Percentiles rank a stretch among this genome's conserved stretches.
Conservation (phyloP, 2,888 invertebrate species). For the Lithodes maja region DNA sequence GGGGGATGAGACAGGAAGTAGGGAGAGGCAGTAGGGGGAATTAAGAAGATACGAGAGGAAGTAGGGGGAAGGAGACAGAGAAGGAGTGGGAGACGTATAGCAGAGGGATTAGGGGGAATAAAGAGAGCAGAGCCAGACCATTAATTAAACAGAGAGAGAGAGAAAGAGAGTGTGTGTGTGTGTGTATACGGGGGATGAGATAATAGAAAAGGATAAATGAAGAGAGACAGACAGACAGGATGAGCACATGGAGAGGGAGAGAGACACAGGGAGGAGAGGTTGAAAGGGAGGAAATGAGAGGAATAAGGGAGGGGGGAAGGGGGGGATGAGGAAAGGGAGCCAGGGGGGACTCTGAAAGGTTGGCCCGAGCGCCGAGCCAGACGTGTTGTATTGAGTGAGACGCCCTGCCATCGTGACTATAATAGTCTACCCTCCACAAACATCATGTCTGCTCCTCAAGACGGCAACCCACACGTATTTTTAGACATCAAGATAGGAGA, state of each 20-base stretch:
- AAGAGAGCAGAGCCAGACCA: neutral
- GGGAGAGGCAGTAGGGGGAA: neutral
- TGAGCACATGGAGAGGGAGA: neutral
- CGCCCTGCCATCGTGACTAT: neutral
- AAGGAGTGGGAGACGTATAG: neutral
- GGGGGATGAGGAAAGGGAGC: neutral
- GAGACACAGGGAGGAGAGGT: neutral
- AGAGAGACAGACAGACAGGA: neutral
- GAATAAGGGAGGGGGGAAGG: neutral
- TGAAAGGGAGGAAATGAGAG: neutral
- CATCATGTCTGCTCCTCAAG: constrained; percentile 30
- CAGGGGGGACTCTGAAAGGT: neutral
- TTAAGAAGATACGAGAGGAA: neutral
- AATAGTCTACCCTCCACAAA: neutral
- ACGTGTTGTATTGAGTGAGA: constrained; percentile 17
- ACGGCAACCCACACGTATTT: constrained; percentile 57
- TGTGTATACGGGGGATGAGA: neutral
- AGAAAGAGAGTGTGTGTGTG: neutral
- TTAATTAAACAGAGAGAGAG: neutral
- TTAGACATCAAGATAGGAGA: constrained; percentile 60
- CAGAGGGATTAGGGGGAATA: neutral
- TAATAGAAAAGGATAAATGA: neutral
- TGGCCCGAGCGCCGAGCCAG: neutral
- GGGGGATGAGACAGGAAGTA: neutral
- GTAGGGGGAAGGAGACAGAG: neutral